Evolutionary conservation across 2,888 invertebrate genomes (phyloP), one percentile per base, ranked within the genome.

Genomic region (Autographa gamma): DNA sequence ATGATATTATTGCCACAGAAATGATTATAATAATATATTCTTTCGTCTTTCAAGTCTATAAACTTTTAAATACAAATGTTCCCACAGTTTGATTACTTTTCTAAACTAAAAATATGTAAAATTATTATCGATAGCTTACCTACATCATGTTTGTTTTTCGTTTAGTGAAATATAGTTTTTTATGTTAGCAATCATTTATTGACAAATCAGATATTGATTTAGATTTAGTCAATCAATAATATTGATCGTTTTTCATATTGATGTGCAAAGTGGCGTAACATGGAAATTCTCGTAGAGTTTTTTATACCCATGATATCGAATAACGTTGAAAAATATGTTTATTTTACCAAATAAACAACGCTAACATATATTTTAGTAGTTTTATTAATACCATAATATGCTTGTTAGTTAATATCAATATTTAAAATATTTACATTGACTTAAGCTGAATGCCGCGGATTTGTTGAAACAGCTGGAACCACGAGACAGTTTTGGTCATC

Each of bases 11-110:
- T 81, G 86, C 84, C 84, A 87, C 85, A 85, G 83, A 87, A 89
- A 89, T 86, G 85, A 88, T 89, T 88, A 87, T n/a, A n/a, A n/a
- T n/a, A n/a, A n/a, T 38, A 25, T 86, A 85, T 89, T 87, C 83
- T 86, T 92, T 88, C 88, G 88, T 80, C 82, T 77, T 54, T 70
- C 74, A 80, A 77, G 74, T 81, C 84, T 73, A 90, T 91, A 89
- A 89, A 90, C 85, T 83, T 83, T 84, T 85, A 86, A 89, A 89
- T 86, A 86, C 84, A 85, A 88, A 88, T 88, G 87, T 91, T 92
- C 89, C 86, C 90, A 90, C 89, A 88, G 82, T 83, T 86, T 83
- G 80, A 83, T 86, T 88, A 86, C 87, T 84, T 88, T 87, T 83
- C 85, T 79, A 80, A 79, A 80, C 81, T 75, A 82, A 83, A 82